Base-by-base conservation (phyloP, 2,797 vertebrate species). In the Eospalax fontanierii region DNA sequence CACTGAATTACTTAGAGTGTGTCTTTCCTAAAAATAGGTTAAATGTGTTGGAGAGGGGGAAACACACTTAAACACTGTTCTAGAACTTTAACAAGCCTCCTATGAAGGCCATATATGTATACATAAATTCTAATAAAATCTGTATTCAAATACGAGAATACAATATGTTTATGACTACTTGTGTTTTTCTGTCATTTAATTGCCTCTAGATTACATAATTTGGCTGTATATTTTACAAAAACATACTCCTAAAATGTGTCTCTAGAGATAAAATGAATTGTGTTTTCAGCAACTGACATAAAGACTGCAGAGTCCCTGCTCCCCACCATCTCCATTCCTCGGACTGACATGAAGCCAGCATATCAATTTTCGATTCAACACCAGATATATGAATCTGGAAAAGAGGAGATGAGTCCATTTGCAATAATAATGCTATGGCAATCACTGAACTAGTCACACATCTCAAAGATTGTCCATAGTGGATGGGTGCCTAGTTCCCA, bases 11-110 rank as follows among this genome's bases (percentile, higher is more conserved):
- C 73, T 95, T 78, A 74, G 66, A 87, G 61, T 66, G 12, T 89
- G n/a, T 94, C 30, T 94, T 92, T 92, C 50, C 50, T 87, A 79
- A 28, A n/a, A 94, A 96, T 21, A 93, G 15, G 59, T 85, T 91
- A 92, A 89, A 61, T n/a, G 38, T 28, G 4, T 63, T 16, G 30
- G 12, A 8, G 8, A 10, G 6, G 24, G 18, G 14, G 4, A 61
- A 4, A 54, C 21, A 21, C 24, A 38, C 61, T 79, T 2, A 46
- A 75, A 66, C 18, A 81, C 2, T 81, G 26, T 50, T 70, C 19
- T 57, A 84, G 70, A 90, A 83, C 1, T 76, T 90, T 59, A 80
- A 68, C 5, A 84, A 91, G 70, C 0, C 88, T 70, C 40, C n/a
- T 57, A 12, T 81, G 15, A 33, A 7, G 21, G 76, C 46, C 40